Evolutionary conservation across 2,888 invertebrate genomes (phyloP), one percentile per base, ranked within the genome.

Genomic region (Pristionchus entomophagus): DNA sequence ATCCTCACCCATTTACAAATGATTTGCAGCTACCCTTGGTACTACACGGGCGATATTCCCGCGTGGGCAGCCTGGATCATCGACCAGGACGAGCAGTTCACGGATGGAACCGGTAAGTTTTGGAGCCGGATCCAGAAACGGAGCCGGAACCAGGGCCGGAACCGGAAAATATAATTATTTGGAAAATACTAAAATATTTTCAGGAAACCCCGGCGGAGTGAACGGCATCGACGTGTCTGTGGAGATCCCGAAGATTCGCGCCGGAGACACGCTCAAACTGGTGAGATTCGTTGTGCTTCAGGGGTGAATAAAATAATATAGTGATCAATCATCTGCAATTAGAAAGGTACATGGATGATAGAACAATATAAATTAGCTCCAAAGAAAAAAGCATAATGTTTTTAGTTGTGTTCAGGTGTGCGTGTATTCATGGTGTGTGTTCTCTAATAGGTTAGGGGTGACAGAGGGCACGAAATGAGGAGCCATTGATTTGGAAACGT

Each of bases 151-250:
- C 17, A 56, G 22, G n/a, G 22, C 10, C 22, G 26, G 41, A 45
- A 45, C 45, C 45, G 45, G 14, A 77, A 26, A 3, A 14, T 4
- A 45, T 41, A 35, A 5, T n/a, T 77, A 29, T 29, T 69, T n/a
- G 19, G 22, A 69, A 69, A 29, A 22, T 22, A 35, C 45, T 45
- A 77, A 77, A 10, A 77, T 38, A 8, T n/a, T n/a, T n/a, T n/a
- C 59, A 90, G 89, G 85, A 8, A 78, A 86, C 22, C 84, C 87
- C 0, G 77, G 87, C 0, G 87, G 86, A 3, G 87, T 88, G 86
- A 86, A 89, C 35, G 86, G 86, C 19, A 62, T 90, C 77, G 87
- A 90, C 59, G 87, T 90, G 35, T 89, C 89, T 14, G 29, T 88
- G 10, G 88, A 89, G 59, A 65, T 90, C 8, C 85, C 87, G 29